These are phyloP conservation scores for Ciona savignyi DNA, from an alignment of 23 tunicate genomes.

Conservation along the genomic window DNA sequence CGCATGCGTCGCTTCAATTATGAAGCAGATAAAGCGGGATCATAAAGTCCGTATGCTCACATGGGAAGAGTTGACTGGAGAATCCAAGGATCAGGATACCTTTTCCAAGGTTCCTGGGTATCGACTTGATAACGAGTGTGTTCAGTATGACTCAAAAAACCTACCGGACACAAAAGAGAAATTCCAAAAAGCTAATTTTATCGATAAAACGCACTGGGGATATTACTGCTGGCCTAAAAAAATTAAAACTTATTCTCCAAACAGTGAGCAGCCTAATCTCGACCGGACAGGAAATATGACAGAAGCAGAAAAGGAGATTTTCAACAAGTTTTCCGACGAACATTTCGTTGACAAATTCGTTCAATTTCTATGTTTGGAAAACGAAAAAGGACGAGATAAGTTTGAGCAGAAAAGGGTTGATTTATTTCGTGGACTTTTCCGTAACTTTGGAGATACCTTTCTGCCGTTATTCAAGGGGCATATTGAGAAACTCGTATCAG, in stretches of 20 bases:
- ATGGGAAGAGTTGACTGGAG: conserved; percentile 23
- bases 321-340: conserved; percentile 40
- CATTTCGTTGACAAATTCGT: conserved; percentile 50
- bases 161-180: conserved; percentile 35
- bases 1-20: conserved; percentile 40
- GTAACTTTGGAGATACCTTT: conserved; percentile 71
- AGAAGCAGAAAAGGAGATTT: conserved; percentile 38
- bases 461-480: conserved; percentile 35
- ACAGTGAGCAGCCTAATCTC: conserved; percentile 37
- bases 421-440: conserved; percentile 68
- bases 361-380: conserved; percentile 42
- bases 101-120: conserved; percentile 42
- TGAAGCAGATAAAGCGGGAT: conserved; percentile 57
- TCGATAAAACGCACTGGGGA: conserved; percentile 91
- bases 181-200: conserved; percentile 50
- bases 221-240: conserved; percentile 83
- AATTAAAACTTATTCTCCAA: conserved; percentile 57
- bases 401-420: conserved; percentile 60
- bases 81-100: neutral
- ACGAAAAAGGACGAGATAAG: conserved; percentile 55
- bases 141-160: conserved; percentile 27
- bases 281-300: conserved; percentile 41
- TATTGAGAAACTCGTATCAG: conserved; percentile 37
- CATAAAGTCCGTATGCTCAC: conserved; percentile 33
- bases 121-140: conserved; percentile 52